A percentile compares a stretch with the other conserved stretches of the same genome.
Conservation (phyloP, 2,888 invertebrate species). For the Troides helena region DNA sequence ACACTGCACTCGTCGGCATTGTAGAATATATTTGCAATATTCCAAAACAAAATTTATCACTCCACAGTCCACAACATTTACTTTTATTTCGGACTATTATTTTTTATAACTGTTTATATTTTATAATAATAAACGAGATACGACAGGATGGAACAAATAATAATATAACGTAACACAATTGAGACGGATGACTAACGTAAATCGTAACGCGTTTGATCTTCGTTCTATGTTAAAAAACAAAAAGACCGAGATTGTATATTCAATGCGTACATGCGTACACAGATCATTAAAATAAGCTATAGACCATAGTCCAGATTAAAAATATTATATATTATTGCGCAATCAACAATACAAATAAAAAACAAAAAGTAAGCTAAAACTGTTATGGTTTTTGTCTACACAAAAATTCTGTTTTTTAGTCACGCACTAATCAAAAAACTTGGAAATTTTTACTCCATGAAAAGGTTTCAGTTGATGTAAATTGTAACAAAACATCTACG, state of each 20-base stretch:
- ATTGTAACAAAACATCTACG: too few species aligned
- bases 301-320: neutral
- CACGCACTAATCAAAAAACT: too few species aligned
- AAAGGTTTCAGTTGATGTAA: too few species aligned
- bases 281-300: neutral
- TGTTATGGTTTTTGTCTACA: too few species aligned
- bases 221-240: conserved; percentile 17
- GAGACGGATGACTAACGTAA: conserved; percentile 22
- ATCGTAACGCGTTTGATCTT: conserved; percentile 10
- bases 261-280: neutral
- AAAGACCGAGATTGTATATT: conserved; percentile 11
- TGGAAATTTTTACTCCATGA: too few species aligned
- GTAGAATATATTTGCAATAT: conserved; percentile 43
- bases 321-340: neutral
- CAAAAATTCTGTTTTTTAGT: too few species aligned
- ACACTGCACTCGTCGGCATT: conserved; percentile 87
- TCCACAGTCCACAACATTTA: conserved; percentile 31
- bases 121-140: conserved; percentile 9
- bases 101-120: conserved; percentile 1
- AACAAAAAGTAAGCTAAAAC: too few species aligned
- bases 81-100: conserved; percentile 1
- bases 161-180: conserved; percentile 8
- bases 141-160: conserved; percentile 8
- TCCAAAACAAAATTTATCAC: conserved; percentile 32
- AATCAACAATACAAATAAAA: too few species aligned